Evolutionary conservation across 2,888 invertebrate genomes (phyloP).

Genomic region (Apantesis nais): DNA sequence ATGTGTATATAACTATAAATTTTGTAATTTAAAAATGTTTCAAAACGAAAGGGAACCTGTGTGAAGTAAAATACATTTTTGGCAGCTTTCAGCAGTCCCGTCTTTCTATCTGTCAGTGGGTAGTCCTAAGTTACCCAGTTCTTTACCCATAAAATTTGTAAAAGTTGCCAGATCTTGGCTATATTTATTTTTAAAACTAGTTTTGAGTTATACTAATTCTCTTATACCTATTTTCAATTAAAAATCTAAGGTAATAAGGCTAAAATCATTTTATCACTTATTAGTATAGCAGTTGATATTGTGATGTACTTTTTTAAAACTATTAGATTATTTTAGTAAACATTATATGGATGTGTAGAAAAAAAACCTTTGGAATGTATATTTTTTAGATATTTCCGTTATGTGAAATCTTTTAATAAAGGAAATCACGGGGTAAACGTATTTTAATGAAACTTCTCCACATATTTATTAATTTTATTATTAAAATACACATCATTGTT

Average conservation of each 20-base stretch:
- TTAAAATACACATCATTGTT: slow-evolving; percentile 52
- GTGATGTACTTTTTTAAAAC: slow-evolving; percentile 43
- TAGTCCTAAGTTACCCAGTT: no score
- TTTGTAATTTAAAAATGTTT: no score
- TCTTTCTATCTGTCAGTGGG: no score
- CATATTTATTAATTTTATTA: slow-evolving; percentile 52
- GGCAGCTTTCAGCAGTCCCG: no score
- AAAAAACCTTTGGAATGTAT: slow-evolving; percentile 50
- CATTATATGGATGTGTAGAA: slow-evolving; percentile 45
- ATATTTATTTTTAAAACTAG: not conserved
- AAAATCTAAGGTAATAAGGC: not conserved
- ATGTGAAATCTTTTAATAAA: slow-evolving; percentile 62
- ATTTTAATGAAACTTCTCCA: slow-evolving; percentile 49
- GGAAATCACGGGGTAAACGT: slow-evolving; percentile 49
- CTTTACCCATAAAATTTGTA: no score
- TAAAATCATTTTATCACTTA: slow-evolving; percentile 16
- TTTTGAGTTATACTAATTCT: not conserved
- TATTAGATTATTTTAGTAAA: slow-evolving; percentile 25
- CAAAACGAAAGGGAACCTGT: no score
- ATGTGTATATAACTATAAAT: no score
- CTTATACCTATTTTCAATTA: not conserved
- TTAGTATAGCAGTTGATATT: slow-evolving; percentile 43
- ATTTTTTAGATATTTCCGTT: slow-evolving; percentile 62
- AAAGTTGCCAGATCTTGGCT: no score
- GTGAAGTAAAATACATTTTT: no score